Conservation (phyloP, 2,113 vertebrate species). For the Trinectes maculatus region DNA sequence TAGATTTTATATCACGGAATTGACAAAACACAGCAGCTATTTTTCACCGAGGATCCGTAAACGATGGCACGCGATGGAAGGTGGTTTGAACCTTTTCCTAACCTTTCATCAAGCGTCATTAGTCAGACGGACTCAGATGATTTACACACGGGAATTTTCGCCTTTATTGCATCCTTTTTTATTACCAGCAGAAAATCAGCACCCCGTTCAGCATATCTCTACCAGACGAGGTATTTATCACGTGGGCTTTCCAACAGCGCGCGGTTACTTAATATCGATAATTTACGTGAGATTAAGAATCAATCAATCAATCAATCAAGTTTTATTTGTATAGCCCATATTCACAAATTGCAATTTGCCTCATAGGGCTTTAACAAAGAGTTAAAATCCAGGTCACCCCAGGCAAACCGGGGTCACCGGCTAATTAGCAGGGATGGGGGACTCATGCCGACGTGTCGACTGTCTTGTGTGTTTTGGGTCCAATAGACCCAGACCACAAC, state of each 20-base stretch:
- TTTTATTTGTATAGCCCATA: too few species aligned
- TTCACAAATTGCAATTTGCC: too few species aligned
- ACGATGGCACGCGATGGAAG: slow-evolving; percentile 23
- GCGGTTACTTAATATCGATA: slow-evolving; percentile 18
- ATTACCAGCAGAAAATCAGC: slow-evolving; percentile 30
- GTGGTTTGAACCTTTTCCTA: slow-evolving; percentile 21
- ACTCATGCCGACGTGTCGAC: too few species aligned
- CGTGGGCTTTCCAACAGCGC: slow-evolving; percentile 3
- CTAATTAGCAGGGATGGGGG: slow-evolving; percentile 5
- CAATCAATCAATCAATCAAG: too few species aligned
- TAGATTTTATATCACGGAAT: background rate
- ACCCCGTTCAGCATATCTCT: background rate
- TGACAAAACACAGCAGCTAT: too few species aligned
- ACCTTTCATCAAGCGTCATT: slow-evolving; percentile 48
- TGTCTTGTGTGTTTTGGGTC: too few species aligned
- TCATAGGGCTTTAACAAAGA: too few species aligned
- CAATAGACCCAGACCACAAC: too few species aligned
- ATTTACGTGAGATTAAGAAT: slow-evolving; percentile 32
- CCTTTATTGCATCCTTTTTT: slow-evolving; percentile 44
- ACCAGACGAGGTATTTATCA: slow-evolving; percentile 22
- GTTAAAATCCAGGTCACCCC: background rate
- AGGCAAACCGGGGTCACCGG: slow-evolving; percentile 13
- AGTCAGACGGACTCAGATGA: slow-evolving; percentile 42
- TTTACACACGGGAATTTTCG: slow-evolving; percentile 52
- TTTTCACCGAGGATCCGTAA: slow-evolving; percentile 32